Base-by-base conservation (phyloP, 2,888 invertebrate species). In the Stenurella melanura region DNA sequence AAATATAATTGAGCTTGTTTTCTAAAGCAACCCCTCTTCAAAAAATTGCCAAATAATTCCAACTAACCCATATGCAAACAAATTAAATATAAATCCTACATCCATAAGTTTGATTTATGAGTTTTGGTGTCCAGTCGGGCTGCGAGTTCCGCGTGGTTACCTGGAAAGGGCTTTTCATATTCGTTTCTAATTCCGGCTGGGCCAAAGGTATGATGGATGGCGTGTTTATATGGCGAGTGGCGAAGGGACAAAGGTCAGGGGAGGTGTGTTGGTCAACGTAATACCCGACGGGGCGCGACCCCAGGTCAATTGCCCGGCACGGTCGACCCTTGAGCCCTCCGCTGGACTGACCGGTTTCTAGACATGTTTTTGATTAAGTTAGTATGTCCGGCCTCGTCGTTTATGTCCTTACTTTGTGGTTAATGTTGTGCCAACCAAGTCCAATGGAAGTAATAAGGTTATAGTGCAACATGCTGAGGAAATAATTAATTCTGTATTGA, bases 211-310 rank as follows among this genome's bases (percentile, higher is more conserved):
- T 89, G 89, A 89, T 89, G 87, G 88, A 89, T 89, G 88, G 88
- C 84, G 88, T 89, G 89, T 89, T 89, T 89, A 89, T 89, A 86
- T 87, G 89, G 83, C 89, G 89, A 89, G 89, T 89, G 89, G 89
- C 87, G 86, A 81, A 83, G 86, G 87, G 86, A 89, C 88, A 89
- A 90, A 89, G 89, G 89, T 90, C 89, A 90, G 87, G 88, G 88
- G 88, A 88, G 88, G 89, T 88, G 88, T 87, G 89, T 87, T 87
- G 89, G 89, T 89, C 89, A 88, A 86, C 87, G 85, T 86, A 87
- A 88, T 87, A 83, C 87, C 85, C 86, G 84, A 80, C 83, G 84
- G 88, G 89, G 89, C 88, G 88, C 88, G 88, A 88, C 88, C 88
- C 82, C 74, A 84, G 89, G 89, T 89, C 89, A 89, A 89, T 89